Base-by-base conservation (phyloP, 2,113 vertebrate genomes). In the Gobio gobio region DNA sequence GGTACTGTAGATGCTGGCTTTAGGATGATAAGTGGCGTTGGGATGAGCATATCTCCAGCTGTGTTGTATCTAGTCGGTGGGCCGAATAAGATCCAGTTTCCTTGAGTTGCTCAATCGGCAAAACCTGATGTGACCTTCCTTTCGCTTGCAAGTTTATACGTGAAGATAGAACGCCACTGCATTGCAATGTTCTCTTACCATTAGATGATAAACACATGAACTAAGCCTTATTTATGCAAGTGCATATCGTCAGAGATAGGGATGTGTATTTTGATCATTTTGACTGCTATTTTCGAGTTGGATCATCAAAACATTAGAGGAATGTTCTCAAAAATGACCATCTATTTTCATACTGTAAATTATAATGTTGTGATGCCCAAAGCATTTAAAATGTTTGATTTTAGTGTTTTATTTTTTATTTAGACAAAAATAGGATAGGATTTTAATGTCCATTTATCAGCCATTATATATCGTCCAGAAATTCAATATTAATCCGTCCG, bases 31-130 rank as follows among this genome's bases (percentile, higher is more conserved):
- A 66, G 45, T 68, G 79, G 18, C 10, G 61, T 1, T 66, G 63
- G 79, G 45, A 82, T 68, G 63, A n/a, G 79, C 26, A 2, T 51
- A n/a, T 82, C 79, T 8, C 61, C 79, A 68, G 79, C 63, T 68
- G 79, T 47, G 43, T 54, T 36, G 47, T 49, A 68, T 82, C 45
- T 82, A 54, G 78, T 81, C 26, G 4, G 26, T 51, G 59, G 43
- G 24, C 26, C 1, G 59, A 80, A 43, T 33, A 49, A 20, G 61
- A 82, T 82, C 33, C 26, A 29, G 45, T 82, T 51, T 82, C 79
- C 18, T 80, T 22, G 20, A 33, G 79, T 66, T 49, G 45, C 45
- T 54, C 24, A 33, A 66, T 66, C 7, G 5, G 33, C 26, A 51
- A 68, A 82, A 82, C 63, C 29, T 51, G 26, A 54, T 16, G 24